Percentiles rank a stretch among this genome's conserved stretches.
phyloP scores from a whole-genome alignment of 53 echinoderm and acorn worm species.

The Arbacia lixula region DNA sequence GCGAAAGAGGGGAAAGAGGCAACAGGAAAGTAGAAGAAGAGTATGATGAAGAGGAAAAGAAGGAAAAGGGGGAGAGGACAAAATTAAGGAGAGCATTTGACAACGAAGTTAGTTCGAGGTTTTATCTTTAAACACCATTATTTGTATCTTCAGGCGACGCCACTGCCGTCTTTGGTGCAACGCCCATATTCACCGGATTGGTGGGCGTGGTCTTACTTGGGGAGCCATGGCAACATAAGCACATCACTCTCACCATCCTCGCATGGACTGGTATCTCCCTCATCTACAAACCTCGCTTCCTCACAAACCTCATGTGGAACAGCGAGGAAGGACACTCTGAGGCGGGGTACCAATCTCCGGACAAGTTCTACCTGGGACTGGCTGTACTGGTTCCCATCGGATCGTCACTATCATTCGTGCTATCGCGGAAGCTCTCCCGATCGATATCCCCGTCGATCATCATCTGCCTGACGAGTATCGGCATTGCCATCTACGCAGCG shows the following conservation, averaged over 20 bases:
- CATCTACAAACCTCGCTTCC: conserved; percentile 31
- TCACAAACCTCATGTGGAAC: background rate
- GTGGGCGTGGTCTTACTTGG: conserved; percentile 46
- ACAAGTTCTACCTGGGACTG: conserved; percentile 5
- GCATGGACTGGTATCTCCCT: conserved; percentile 42
- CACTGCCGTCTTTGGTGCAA: conserved; percentile 26
- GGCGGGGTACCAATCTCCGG: background rate
- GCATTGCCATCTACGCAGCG: background rate
- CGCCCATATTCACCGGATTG: conserved; percentile 35
- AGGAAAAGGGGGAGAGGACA: no score
- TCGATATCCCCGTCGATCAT: conserved; percentile 13
- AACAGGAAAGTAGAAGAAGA: no score
- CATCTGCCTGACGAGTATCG: conserved; percentile 10
- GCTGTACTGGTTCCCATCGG: background rate
- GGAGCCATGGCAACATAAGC: conserved; percentile 44
- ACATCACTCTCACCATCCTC: conserved; percentile 21
- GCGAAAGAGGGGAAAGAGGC: no score
- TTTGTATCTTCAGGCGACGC: conserved; percentile 3
- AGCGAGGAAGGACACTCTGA: background rate
- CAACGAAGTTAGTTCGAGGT: background rate
- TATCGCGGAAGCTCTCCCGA: conserved; percentile 14
- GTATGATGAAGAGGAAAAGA: no score
- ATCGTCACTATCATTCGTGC: background rate
- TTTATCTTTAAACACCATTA: background rate
- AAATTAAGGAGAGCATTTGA: no score